Percentiles rank a stretch among this genome's conserved stretches.
These are phyloP conservation scores for Leptopilina drosophilae DNA, from an alignment of 2,888 invertebrate genomes.

Conservation along the genomic window DNA sequence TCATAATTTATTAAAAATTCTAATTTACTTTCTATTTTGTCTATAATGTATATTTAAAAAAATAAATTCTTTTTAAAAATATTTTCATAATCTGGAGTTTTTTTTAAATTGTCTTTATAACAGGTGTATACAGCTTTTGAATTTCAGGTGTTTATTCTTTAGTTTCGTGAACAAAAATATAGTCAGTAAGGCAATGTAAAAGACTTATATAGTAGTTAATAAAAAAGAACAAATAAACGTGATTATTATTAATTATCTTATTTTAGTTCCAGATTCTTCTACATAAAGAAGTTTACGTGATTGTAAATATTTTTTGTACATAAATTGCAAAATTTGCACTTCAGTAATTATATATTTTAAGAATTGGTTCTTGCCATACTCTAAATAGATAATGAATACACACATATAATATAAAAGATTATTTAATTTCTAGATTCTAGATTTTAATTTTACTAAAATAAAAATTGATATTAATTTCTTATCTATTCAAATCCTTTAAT, in stretches of 20 bases:
- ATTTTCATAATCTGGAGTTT: too few species aligned
- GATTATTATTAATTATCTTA: background rate
- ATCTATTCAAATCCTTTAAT: too few species aligned
- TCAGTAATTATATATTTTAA: background rate
- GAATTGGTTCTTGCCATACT: background rate
- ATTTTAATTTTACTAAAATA: too few species aligned
- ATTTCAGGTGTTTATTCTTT: background rate
- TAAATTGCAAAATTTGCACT: background rate
- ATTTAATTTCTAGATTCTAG: too few species aligned
- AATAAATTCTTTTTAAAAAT: too few species aligned
- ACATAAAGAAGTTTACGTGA: background rate
- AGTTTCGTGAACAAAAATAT: background rate
- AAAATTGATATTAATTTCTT: too few species aligned
- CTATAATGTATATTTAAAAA: too few species aligned
- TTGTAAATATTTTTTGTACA: background rate
- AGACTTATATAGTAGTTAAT: conserved; percentile 26
- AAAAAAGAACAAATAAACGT: background rate
- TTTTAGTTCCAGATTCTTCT: background rate
- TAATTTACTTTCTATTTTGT: too few species aligned
- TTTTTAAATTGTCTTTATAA: too few species aligned
- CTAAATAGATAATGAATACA: too few species aligned
- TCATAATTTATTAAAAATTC: too few species aligned
- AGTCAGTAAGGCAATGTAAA: conserved; percentile 24
- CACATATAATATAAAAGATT: too few species aligned
- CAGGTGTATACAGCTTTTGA: background rate